Evolutionary conservation across 1,140 invertebrate species (phyloP).

Genomic region (Epicauta chinensis): DNA sequence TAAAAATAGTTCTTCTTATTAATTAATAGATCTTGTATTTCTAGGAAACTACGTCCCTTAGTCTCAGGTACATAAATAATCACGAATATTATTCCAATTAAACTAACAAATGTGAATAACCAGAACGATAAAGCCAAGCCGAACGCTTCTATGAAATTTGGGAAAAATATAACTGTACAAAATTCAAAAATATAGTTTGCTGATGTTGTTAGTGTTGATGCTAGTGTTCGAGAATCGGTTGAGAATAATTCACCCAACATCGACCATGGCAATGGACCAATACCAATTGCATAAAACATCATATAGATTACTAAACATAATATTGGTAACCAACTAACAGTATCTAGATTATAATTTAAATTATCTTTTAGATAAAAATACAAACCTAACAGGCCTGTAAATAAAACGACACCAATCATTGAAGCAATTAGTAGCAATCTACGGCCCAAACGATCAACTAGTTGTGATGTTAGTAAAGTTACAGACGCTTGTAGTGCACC

Average conservation of each 20-base stretch:
- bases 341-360: background rate
- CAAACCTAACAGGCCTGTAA: background rate
- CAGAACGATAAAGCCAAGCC: constrained; percentile 2
- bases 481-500: constrained; percentile 58
- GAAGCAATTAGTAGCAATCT: background rate
- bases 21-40: constrained; percentile 52
- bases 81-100: constrained; percentile 54
- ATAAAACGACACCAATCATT: background rate
- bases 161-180: background rate
- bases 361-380: constrained; percentile 2
- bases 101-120: constrained; percentile 47
- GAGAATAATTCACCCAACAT: constrained; percentile 69
- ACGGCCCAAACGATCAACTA: background rate
- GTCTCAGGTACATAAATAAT: constrained; percentile 62
- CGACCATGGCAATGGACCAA: constrained; percentile 70
- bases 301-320: constrained; percentile 6
- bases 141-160: background rate
- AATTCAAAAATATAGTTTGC: constrained; percentile 4
- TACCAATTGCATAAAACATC: constrained; percentile 3
- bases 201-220: background rate
- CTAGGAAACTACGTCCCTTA: constrained; percentile 62
- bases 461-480: background rate
- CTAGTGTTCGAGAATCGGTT: background rate
- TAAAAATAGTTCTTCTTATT: no score
- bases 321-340: constrained; percentile 10